phyloP scores from a whole-genome alignment of 37 sponge, comb jelly and placozoan genomes.

The Theonella swinhoei region DNA sequence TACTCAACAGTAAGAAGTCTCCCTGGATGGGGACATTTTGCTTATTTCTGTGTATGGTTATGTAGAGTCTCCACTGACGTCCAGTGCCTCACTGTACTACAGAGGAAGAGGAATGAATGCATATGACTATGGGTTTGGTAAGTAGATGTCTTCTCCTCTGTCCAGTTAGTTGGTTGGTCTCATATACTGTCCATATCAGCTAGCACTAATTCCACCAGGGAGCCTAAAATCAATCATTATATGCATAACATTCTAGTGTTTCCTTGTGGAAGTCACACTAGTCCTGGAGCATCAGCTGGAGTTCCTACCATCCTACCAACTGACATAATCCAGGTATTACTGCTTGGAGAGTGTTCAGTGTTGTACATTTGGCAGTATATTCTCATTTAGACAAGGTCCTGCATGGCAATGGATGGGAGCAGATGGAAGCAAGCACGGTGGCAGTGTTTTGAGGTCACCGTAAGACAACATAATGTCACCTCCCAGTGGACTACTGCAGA shows the following conservation, averaged over 20 bases:
- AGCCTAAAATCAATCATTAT: background rate
- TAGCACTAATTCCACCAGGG: too few relatives aligned
- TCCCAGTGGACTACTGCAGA: background rate
- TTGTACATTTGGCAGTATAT: too few relatives aligned
- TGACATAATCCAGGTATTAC: slow-evolving; percentile 16
- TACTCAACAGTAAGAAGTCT: background rate
- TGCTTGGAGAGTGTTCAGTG: too few relatives aligned
- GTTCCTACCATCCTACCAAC: slow-evolving; percentile 16
- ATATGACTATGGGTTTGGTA: slow-evolving; percentile 35
- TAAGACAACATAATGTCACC: background rate
- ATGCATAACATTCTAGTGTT: background rate
- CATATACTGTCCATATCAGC: too few relatives aligned
- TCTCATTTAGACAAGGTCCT: background rate
- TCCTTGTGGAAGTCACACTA: slow-evolving; percentile 2
- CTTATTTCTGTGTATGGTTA: background rate
- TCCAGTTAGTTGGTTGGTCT: too few relatives aligned
- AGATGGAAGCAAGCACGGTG: background rate
- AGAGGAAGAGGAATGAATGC: background rate
- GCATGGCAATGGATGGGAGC: background rate
- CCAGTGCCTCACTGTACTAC: slow-evolving; percentile 6
- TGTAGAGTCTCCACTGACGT: slow-evolving; percentile 2
- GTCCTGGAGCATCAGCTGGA: slow-evolving; percentile 6
- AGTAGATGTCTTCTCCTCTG: too few relatives aligned
- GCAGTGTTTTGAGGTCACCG: background rate
- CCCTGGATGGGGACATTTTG: background rate